Base-by-base conservation (phyloP, 2,797 vertebrate genomes). In the Acipenser ruthenus region DNA sequence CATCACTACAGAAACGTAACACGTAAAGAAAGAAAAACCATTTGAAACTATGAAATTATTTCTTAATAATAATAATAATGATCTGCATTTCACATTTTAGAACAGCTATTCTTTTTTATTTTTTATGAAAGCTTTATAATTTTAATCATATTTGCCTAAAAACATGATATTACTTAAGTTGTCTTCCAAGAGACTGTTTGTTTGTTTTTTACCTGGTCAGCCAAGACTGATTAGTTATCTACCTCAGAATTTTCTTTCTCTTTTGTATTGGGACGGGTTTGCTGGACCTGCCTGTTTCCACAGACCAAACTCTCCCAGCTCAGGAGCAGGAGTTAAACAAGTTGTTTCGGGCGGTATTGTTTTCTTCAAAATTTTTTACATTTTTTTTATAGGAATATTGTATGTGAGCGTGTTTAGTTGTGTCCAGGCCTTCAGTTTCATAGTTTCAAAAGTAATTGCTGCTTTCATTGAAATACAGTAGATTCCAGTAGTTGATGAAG, bases 271-370 rank as follows among this genome's bases (percentile, higher is more conserved):
- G 91, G 91, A 91, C 88, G 92, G 94, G 94, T 95, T 89, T 92
- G 94, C 94, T 92, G 93, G 94, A 92, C 92, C 94, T 93, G 91
- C 93, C 96, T 92, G 90, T 88, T 92, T 91, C 92, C 89, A 89
- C 92, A 94, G 95, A 99, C 94, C 95, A 98, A 97, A 95, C 83
- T 90, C 90, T 83, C 86, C 92, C 91, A 80, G 94, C 94, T 97
- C 94, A 68, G 95, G 95, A 98, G 95, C 93, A 93, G 92, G 93
- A 90, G 78, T 79, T 86, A 86, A 86, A 89, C 91, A 93, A 87
- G 50, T 60, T 55, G 3, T 37, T 37, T 37, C 5, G 4, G 37
- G 4, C 4, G 37, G 5, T 37, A 55, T 76, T 82, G 75, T 83
- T 84, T 88, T 77, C 72, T 81, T 82, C 70, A 18, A 18, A 18